A percentile compares a stretch with the other conserved stretches of the same genome.
phyloP scores from a whole-genome alignment of 2,797 vertebrate genomes.

The Sebastes reedi region DNA sequence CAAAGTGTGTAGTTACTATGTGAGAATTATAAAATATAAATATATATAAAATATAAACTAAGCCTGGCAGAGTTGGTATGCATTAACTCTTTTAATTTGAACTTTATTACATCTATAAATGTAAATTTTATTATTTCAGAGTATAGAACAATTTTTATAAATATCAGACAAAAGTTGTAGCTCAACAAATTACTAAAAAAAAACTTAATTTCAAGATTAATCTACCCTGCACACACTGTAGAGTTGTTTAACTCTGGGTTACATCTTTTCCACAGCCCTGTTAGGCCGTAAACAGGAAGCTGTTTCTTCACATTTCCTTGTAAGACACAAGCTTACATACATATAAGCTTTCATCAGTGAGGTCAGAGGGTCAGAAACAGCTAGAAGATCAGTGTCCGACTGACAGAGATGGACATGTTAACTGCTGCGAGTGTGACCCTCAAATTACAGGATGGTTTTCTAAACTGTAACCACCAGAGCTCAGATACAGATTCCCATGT shows the following conservation, averaged over 20 bases:
- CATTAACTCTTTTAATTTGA: not conserved
- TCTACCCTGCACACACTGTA: too few relatives aligned
- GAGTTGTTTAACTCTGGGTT: not conserved
- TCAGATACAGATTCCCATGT: constrained; percentile 10
- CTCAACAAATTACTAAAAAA: not conserved
- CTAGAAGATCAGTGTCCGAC: constrained; percentile 1
- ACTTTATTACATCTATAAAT: not conserved
- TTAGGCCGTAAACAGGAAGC: constrained; percentile 2
- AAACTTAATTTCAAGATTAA: not conserved
- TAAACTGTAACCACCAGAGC: constrained; percentile 6
- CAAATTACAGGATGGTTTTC: constrained; percentile 18
- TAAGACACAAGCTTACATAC: not conserved
- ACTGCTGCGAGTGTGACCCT: constrained; percentile 11
- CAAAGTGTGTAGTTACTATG: not conserved
- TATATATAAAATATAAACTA: not conserved
- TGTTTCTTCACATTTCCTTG: not conserved
- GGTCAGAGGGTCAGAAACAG: constrained; percentile 6
- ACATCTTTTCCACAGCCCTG: not conserved
- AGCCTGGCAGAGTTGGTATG: not conserved
- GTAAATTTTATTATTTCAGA: not conserved
- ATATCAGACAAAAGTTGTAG: not conserved
- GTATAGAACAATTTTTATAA: not conserved
- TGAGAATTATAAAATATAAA: too few relatives aligned
- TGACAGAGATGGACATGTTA: constrained; percentile 7
- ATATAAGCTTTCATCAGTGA: not conserved